A percentile compares a stretch with the other conserved stretches of the same genome.
Conservation (phyloP, 2,113 vertebrate species). For the Recurvirostra avosetta region DNA sequence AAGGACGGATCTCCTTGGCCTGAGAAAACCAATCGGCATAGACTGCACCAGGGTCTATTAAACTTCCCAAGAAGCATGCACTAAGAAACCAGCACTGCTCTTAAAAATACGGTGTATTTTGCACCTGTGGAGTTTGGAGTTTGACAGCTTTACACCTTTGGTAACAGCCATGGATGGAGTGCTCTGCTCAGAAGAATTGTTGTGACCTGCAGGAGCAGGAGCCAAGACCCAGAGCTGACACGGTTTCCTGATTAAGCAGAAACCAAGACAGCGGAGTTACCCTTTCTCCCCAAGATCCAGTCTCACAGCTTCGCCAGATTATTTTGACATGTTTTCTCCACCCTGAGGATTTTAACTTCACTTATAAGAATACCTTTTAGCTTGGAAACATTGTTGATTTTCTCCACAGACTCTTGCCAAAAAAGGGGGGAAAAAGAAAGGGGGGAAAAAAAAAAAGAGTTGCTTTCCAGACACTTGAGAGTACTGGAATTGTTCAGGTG, state of each 20-base stretch:
- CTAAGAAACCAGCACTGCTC: not conserved
- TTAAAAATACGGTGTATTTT: not conserved
- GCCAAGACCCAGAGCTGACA: not conserved
- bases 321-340: conserved; percentile 15
- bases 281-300: not conserved
- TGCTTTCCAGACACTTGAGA: not conserved
- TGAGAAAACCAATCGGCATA: not conserved
- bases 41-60: not conserved
- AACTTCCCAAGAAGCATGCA: not conserved
- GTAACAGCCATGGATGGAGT: accelerated
- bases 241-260: not conserved
- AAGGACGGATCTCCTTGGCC: not conserved
- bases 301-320: not conserved
- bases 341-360: not conserved
- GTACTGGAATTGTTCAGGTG: not conserved
- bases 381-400: not conserved
- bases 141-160: not conserved
- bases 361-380: not conserved
- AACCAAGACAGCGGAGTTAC: not conserved
- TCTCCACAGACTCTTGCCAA: not conserved
- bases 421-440: not conserved
- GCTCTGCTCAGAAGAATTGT: not conserved
- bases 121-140: not conserved
- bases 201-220: not conserved
- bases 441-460: not conserved